phyloP scores from a whole-genome alignment of 2,888 invertebrate species.

The Drosophila percnosoma region DNA sequence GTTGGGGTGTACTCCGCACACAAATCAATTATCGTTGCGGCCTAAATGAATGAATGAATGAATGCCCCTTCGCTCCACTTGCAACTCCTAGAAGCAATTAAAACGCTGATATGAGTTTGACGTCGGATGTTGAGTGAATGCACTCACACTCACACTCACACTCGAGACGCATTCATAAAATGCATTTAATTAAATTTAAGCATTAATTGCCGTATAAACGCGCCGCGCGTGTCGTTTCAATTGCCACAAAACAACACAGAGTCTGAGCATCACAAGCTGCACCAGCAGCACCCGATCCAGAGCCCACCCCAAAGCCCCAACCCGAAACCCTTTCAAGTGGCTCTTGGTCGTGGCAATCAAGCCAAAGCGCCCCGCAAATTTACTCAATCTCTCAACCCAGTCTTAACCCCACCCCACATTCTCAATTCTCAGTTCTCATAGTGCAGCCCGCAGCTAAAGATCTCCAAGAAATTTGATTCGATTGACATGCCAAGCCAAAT shows the following conservation, averaged over 20 bases:
- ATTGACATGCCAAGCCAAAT: conserved; percentile 35
- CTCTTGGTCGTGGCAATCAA: conserved; percentile 46
- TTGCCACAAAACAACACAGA: conserved; percentile 46
- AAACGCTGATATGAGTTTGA: conserved; percentile 26
- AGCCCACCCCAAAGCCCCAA: conserved; percentile 1
- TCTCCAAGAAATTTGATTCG: conserved; percentile 66
- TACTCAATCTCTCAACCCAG: neutral
- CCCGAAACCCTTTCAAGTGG: conserved; percentile 75
- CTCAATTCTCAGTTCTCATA: conserved; percentile 11
- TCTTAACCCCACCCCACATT: conserved; percentile 1
- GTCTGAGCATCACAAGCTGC: conserved; percentile 1
- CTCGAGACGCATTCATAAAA: conserved; percentile 27
- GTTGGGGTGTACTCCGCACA: conserved; percentile 12
- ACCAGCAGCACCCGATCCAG: neutral
- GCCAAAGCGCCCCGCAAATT: conserved; percentile 22
- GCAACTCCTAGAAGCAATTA: conserved; percentile 49
- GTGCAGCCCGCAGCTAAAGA: conserved; percentile 66
- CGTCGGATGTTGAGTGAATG: conserved; percentile 37
- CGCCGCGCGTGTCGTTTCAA: conserved; percentile 75
- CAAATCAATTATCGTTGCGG: conserved; percentile 60
- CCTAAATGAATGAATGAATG: conserved; percentile 5
- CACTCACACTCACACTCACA: conserved; percentile 28
- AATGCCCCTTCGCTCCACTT: conserved; percentile 25
- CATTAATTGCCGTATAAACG: conserved; percentile 73
- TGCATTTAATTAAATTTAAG: conserved; percentile 78